Conservation (phyloP, 2,113 vertebrate genomes). For the Corythornis vintsioides region DNA sequence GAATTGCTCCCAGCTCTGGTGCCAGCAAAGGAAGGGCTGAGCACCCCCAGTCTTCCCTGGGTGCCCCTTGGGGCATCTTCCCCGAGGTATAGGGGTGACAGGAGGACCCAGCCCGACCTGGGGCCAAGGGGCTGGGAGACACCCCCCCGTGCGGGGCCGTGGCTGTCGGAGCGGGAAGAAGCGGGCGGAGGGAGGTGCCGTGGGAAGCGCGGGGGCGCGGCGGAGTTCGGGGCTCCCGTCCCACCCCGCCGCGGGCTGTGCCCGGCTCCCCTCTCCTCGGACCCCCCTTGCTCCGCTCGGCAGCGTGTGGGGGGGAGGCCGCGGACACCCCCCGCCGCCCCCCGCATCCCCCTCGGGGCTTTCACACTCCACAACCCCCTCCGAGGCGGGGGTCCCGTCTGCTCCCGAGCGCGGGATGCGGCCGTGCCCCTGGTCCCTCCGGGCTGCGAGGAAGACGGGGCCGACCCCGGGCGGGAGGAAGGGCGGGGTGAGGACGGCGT, state of each 20-base stretch:
- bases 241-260: background rate
- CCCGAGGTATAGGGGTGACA: rapidly evolving
- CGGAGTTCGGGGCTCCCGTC: background rate
- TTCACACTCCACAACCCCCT: too few relatives aligned
- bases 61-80: background rate
- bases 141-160: background rate
- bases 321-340: too few relatives aligned
- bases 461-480: background rate
- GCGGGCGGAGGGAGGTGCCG: background rate
- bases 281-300: background rate
- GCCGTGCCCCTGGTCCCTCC: background rate
- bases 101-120: background rate
- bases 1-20: background rate
- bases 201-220: background rate
- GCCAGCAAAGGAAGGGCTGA: rapidly evolving
- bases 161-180: background rate
- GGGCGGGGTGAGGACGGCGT: background rate
- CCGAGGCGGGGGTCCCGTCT: conserved; percentile 7
- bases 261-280: background rate
- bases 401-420: background rate
- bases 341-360: conserved; percentile 29
- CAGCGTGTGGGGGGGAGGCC: background rate
- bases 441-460: background rate
- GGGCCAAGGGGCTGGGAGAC: background rate
- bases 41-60: rapidly evolving